Evolutionary conservation across 2,113 vertebrate genomes (phyloP).

Genomic region (Mugil cephalus): DNA sequence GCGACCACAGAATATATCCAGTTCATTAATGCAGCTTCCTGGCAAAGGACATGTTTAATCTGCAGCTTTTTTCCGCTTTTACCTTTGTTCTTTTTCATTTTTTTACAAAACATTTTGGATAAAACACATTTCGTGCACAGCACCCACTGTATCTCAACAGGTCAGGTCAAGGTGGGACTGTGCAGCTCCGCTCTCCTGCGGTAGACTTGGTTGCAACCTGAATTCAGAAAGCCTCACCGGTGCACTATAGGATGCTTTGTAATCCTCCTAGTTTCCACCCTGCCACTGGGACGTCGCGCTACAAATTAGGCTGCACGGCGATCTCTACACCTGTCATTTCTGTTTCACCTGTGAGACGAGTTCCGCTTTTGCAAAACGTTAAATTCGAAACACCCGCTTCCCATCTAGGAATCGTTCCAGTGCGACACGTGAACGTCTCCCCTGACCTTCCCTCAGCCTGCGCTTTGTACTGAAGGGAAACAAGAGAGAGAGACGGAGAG

Average conservation of each 20-base stretch:
- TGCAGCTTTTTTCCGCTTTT: no score
- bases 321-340: neutral
- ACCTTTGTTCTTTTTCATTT: neutral
- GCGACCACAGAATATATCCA: neutral
- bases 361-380: neutral
- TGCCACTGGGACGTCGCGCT: neutral
- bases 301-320: neutral
- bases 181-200: neutral
- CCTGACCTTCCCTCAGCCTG: slow-evolving; percentile 88
- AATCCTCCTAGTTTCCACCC: neutral
- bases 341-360: neutral
- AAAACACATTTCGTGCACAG: neutral
- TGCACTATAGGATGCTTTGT: neutral
- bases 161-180: slow-evolving; percentile 10
- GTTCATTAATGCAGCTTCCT: neutral
- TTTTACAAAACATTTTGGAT: no score
- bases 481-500: slow-evolving; percentile 62
- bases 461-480: slow-evolving; percentile 88
- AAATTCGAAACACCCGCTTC: neutral
- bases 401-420: slow-evolving; percentile 34
- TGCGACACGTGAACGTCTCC: slow-evolving; percentile 80
- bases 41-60: no score
- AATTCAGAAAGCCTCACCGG: neutral
- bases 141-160: neutral
- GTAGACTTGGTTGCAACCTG: neutral